Percentiles rank a stretch among this genome's conserved stretches.
Evolutionary conservation across 2,113 vertebrate genomes (phyloP).

Genomic region (Zosterops lateralis): DNA sequence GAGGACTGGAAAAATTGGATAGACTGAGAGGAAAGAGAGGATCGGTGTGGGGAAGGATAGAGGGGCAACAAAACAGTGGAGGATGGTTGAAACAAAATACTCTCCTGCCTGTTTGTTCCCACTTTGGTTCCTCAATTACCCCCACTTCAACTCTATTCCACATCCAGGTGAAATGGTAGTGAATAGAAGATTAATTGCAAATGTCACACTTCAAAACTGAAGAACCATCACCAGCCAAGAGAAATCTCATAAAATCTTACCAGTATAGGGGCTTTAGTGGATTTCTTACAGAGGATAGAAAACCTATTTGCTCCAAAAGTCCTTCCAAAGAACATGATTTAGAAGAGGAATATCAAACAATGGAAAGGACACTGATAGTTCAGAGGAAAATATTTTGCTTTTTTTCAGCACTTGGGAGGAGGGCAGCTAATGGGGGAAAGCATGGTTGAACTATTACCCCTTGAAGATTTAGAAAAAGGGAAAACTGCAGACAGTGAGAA

Average conservation of each 20-base stretch:
- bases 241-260: slow-evolving; percentile 10
- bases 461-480: neutral
- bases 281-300: slow-evolving; percentile 29
- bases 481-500: neutral
- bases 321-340: slow-evolving; percentile 7
- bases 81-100: neutral
- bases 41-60: neutral
- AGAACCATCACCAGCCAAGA: neutral
- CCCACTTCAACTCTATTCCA: neutral
- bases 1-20: neutral
- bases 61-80: neutral
- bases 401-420: neutral
- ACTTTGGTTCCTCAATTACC: neutral
- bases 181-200: neutral
- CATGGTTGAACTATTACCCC: neutral
- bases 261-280: neutral
- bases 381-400: neutral
- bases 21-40: neutral
- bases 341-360: neutral
- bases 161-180: neutral
- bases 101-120: neutral
- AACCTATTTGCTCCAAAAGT: slow-evolving; percentile 24
- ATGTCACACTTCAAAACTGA: neutral
- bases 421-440: neutral
- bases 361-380: neutral